phyloP scores from a whole-genome alignment of 2,888 invertebrate genomes.

The Scrobipalpa atriplicella region DNA sequence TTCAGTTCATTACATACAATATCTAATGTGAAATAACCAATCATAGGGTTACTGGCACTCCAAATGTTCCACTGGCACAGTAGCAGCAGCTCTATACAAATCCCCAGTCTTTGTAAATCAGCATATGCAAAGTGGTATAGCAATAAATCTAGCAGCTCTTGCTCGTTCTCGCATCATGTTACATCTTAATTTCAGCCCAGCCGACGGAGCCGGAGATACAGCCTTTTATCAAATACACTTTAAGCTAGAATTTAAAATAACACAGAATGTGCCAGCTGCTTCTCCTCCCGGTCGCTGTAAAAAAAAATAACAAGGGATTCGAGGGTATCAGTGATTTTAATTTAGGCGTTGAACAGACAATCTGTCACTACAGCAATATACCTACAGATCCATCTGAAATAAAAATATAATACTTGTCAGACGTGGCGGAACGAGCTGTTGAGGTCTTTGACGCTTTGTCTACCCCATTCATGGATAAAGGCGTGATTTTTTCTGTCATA shows the following conservation, averaged over 20 bases:
- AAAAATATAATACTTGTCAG: too few species aligned
- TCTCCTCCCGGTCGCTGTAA: too few species aligned
- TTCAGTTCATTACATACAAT: not conserved
- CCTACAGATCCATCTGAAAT: too few species aligned
- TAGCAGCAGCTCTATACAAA: slow-evolving; percentile 52
- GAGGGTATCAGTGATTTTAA: too few species aligned
- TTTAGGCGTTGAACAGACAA: too few species aligned
- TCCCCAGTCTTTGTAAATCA: slow-evolving; percentile 81
- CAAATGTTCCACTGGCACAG: slow-evolving; percentile 48
- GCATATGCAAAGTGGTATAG: slow-evolving; percentile 84
- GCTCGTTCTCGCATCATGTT: slow-evolving; percentile 84
- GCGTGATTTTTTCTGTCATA: too few species aligned
- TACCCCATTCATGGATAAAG: too few species aligned
- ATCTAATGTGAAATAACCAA: not conserved
- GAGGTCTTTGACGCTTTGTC: too few species aligned
- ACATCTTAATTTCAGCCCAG: slow-evolving; percentile 83
- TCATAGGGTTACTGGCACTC: slow-evolving; percentile 38
- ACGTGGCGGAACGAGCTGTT: too few species aligned
- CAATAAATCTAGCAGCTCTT: slow-evolving; percentile 83
- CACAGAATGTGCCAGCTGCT: too few species aligned
- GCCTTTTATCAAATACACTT: slow-evolving; percentile 82
- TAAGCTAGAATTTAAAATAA: slow-evolving; percentile 48
- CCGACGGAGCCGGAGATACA: slow-evolving; percentile 78
- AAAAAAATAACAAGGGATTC: too few species aligned
- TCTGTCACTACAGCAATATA: too few species aligned